phyloP scores from a whole-genome alignment of 2,797 vertebrate species.

The Bovichtus diacanthus region DNA sequence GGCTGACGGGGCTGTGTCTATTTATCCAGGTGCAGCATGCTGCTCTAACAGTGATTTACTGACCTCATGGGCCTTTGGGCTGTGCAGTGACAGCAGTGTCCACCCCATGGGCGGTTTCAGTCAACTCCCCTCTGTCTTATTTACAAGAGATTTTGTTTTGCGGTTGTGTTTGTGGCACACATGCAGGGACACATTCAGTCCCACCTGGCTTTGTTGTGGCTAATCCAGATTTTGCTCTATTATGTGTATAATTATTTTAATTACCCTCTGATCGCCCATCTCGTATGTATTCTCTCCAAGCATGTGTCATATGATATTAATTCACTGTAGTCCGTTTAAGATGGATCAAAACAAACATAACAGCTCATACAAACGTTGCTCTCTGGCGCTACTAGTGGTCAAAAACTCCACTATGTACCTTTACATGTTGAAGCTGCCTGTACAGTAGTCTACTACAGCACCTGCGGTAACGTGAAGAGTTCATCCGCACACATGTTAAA shows the following conservation, averaged over 20 bases:
- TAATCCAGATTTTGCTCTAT: neutral
- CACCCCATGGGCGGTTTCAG: neutral
- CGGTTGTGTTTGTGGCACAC: neutral
- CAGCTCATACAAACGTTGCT: neutral
- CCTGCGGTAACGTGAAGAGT: accelerated
- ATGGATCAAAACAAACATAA: too few relatives aligned
- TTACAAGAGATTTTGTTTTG: slow-evolving; percentile 8
- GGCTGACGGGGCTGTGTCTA: slow-evolving; percentile 33
- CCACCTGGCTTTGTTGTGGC: neutral
- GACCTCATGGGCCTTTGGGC: slow-evolving; percentile 17
- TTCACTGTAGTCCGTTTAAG: too few relatives aligned
- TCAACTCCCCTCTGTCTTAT: neutral
- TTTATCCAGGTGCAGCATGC: slow-evolving; percentile 67
- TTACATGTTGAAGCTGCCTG: neutral
- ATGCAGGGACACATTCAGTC: neutral
- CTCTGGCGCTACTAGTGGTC: neutral
- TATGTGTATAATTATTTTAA: too few relatives aligned
- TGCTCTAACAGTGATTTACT: slow-evolving; percentile 6
- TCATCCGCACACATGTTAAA: neutral
- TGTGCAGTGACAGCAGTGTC: slow-evolving; percentile 23
- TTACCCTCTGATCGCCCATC: neutral
- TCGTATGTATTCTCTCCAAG: neutral
- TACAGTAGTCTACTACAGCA: neutral
- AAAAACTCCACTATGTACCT: neutral
- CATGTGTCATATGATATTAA: too few relatives aligned